Base-by-base conservation (phyloP, 2,113 vertebrate species). In the Megaceryle torquata region DNA sequence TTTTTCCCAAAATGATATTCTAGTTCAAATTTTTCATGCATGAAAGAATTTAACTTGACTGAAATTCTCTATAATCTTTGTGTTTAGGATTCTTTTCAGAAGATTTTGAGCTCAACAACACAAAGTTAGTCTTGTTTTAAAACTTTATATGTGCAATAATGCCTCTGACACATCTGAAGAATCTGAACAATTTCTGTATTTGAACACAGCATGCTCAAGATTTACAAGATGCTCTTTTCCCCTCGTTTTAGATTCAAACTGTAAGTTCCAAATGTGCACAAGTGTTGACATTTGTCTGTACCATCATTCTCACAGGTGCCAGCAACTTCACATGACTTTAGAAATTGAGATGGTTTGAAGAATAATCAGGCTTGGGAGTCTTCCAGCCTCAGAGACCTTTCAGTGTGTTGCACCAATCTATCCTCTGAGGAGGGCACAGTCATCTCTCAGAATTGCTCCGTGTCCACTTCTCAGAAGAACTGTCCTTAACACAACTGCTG, bases 51-150 rank as follows among this genome's bases (percentile, higher is more conserved):
- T 60, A 77, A 78, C 15, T 83, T 68, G 14, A 71, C 9, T 67
- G 26, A 91, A 93, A 79, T 72, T 56, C 53, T 61, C 29, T 29
- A 41, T 44, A 68, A 79, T 68, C 57, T 71, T 71, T 76, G 33
- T 28, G 21, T 31, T 77, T 57, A 64, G 18, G 16, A 63, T n/a
- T 77, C 83, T 89, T 94, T 82, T 37, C 57, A 61, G 33, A 68
- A 82, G 21, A 60, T 59, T 93, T 84, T 89, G 39, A 77, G 41
- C 15, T 43, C 17, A 75, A 28, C 17, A 69, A 78, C 18, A 63
- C 25, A 82, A 94, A 94, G 37, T 10, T 20, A 77, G 41, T 26
- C 50, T 81, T 80, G 50, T 50, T 86, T 93, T 76, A 63, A 74
- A 85, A 89, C 17, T 76, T 37, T 9, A 5, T 70, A 31, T 13